Base-by-base conservation (phyloP, 2,113 vertebrate species). In the Pterocles burchelli region DNA sequence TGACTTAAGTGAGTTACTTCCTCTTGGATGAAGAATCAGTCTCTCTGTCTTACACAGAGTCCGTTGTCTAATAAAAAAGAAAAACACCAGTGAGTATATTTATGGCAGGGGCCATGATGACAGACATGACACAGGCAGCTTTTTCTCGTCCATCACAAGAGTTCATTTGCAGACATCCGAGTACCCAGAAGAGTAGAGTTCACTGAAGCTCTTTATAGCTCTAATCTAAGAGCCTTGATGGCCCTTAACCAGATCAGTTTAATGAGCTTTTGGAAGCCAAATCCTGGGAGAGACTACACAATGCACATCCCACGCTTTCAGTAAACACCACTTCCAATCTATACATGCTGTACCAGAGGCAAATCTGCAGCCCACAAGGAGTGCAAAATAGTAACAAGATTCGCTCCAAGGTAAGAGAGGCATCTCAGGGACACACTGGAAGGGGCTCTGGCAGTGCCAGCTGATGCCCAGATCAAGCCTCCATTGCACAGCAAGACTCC, bases 181-280 rank as follows among this genome's bases (percentile, higher is more conserved):
- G 73, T 17, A 87, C 21, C 5, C 79, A 88, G 65, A 86, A 85
- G 22, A 94, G 75, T 8, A 45, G n/a, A 88, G 68, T 43, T 48
- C 28, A 57, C 38, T 52, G 80, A 75, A 88, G 82, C 61, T 94
- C 88, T 90, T 95, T 87, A 68, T 36, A 85, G 51, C 80, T 90
- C 84, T 96, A 78, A 94, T 86, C 88, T 81, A 95, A 84, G 57
- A 89, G 28, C 65, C 68, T 15, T 94, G 88, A 96, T 94, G 73
- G 79, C 80, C 93, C 71, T 96, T 96, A 96, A 97, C 74, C 34
- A 92, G 94, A 96, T 95, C 80, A 85, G 58, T 94, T 92, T 96
- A 96, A 97, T 77, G 71, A 96, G 96, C 92, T 96, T 95, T 91
- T 87, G 48, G 58, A 92, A 95, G 74, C 65, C 85, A 94, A 95